Percentiles rank a stretch among this genome's conserved stretches.
Conservation (phyloP, 2,888 invertebrate species). For the Crocallis elinguaria region DNA sequence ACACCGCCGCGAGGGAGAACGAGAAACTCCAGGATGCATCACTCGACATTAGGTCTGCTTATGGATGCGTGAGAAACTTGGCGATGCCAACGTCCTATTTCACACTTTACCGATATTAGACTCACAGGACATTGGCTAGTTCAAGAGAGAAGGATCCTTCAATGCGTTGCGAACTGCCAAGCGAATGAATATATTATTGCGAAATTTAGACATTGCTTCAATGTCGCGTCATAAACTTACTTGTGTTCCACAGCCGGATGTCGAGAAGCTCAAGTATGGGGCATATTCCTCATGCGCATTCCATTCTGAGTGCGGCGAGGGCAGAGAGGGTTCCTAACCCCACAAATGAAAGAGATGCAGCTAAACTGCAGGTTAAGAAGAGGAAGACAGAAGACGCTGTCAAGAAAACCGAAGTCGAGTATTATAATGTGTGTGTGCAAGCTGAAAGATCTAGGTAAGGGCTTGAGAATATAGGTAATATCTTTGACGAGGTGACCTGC, state of each 20-base stretch:
- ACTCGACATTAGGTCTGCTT: conserved; percentile 74
- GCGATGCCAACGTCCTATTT: conserved; percentile 27
- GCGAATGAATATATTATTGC: conserved; percentile 52
- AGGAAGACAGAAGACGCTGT: conserved; percentile 96
- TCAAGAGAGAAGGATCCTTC: conserved; percentile 71
- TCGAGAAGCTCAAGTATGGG: conserved; percentile 84
- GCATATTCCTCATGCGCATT: conserved; percentile 81
- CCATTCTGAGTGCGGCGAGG: conserved; percentile 75
- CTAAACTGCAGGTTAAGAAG: conserved; percentile 94
- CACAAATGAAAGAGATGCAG: conserved; percentile 86
- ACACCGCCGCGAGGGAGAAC: conserved; percentile 94
- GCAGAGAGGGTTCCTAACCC: conserved; percentile 64
- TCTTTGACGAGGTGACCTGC: background rate
- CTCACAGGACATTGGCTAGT: conserved; percentile 40
- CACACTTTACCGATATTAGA: conserved; percentile 6
- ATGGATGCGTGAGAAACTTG: conserved; percentile 23
- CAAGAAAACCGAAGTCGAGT: conserved; percentile 96
- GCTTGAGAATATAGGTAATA: background rate
- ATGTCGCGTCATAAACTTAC: conserved; percentile 10
- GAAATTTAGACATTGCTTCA: conserved; percentile 38
- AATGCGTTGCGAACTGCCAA: conserved; percentile 50
- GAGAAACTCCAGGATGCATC: conserved; percentile 94
- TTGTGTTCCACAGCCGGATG: conserved; percentile 62
- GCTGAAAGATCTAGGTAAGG: conserved; percentile 93
- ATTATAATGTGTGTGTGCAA: conserved; percentile 95